These are phyloP conservation scores for Sapajus apella DNA, from an alignment of 2,113 vertebrate genomes.

Conservation along the genomic window DNA sequence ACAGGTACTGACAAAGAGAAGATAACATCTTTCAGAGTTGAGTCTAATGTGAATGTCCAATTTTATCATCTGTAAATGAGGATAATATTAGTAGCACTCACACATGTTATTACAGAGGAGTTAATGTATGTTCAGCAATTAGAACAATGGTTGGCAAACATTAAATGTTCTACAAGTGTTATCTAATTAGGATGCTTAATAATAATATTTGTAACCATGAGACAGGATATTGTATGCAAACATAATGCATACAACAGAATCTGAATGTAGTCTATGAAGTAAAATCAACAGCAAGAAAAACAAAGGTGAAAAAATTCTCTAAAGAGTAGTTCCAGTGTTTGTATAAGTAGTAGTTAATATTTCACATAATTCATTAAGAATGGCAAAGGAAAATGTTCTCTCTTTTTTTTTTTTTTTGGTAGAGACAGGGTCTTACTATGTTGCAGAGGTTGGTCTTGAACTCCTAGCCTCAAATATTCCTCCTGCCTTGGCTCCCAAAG, in stretches of 20 bases:
- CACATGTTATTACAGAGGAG: background rate
- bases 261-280: background rate
- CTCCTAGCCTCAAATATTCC: background rate
- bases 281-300: constrained; percentile 35
- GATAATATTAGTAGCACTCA: background rate
- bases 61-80: background rate
- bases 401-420: background rate
- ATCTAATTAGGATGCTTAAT: background rate
- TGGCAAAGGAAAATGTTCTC: background rate
- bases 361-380: constrained; percentile 28
- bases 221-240: background rate
- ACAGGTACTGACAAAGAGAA: background rate
- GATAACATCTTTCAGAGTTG: background rate
- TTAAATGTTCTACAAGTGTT: background rate
- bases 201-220: constrained; percentile 15
- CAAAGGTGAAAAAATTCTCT: constrained; percentile 9
- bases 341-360: background rate
- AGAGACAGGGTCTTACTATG: background rate
- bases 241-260: background rate
- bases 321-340: background rate
- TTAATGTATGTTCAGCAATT: constrained; percentile 15
- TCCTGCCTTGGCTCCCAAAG: background rate
- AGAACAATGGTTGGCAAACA: constrained; percentile 1
- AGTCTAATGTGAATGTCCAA: background rate
- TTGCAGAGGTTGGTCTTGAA: background rate